Percentiles rank a stretch among this genome's conserved stretches.
phyloP scores from a whole-genome alignment of 1,140 invertebrate genomes.

The Zaprionus ornatus region DNA sequence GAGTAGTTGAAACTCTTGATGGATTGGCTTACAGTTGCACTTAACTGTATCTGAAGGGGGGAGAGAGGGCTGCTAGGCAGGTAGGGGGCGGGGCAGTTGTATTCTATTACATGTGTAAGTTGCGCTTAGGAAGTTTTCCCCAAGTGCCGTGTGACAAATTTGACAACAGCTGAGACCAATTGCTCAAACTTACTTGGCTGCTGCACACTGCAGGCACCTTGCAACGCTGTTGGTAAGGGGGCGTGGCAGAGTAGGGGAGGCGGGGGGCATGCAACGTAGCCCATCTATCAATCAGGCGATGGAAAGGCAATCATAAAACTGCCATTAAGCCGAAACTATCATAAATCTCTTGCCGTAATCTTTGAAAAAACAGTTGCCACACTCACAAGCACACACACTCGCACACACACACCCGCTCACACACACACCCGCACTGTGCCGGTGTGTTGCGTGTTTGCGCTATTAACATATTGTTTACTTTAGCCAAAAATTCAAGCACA shows the following conservation, averaged over 20 bases:
- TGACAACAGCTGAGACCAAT: conserved; percentile 74
- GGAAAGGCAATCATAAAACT: conserved; percentile 71
- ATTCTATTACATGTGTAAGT: conserved; percentile 80
- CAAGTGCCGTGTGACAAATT: conserved; percentile 65
- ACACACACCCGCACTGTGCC: not conserved
- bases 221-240: not conserved
- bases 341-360: conserved; percentile 73
- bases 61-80: not conserved
- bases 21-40: conserved; percentile 70
- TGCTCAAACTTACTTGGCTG: conserved; percentile 34
- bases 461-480: conserved; percentile 77
- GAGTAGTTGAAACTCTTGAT: conserved; percentile 67
- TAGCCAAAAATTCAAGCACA: conserved; percentile 45
- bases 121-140: conserved; percentile 57
- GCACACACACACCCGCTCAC: not conserved
- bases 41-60: not conserved
- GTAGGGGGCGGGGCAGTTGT: conserved; percentile 15
- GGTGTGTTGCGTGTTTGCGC: conserved; percentile 21
- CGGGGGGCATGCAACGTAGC: conserved; percentile 19
- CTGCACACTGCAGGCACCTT: conserved; percentile 25
- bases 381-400: not conserved
- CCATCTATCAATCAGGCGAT: conserved; percentile 67
- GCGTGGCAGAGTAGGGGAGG: no score
- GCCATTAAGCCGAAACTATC: conserved; percentile 68
- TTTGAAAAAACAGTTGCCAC: conserved; percentile 42